These are phyloP conservation scores for Lamprotornis superbus DNA, from an alignment of 2,113 vertebrate species.

Conservation along the genomic window DNA sequence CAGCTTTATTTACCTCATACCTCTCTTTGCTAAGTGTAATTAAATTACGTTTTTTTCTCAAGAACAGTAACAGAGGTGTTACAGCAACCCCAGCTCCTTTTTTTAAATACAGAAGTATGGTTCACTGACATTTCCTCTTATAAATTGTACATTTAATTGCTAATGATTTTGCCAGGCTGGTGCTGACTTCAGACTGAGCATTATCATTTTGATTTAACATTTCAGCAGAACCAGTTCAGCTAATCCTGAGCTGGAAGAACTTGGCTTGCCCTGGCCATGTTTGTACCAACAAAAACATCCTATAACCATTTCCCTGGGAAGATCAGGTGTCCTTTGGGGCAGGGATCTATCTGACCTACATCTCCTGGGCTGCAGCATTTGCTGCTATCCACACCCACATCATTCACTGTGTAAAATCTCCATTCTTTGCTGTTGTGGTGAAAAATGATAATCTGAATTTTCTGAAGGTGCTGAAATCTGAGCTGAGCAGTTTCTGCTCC, in stretches of 20 bases:
- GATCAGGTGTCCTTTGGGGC: neutral
- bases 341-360: neutral
- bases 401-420: neutral
- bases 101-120: neutral
- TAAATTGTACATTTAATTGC: neutral
- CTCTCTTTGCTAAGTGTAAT: neutral
- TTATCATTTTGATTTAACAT: neutral
- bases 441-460: neutral
- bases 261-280: neutral
- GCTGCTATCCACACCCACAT: no score
- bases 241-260: neutral
- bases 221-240: neutral
- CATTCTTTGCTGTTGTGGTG: neutral
- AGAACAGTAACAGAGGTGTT: neutral
- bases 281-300: neutral
- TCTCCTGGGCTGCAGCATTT: neutral
- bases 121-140: neutral
- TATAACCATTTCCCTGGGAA: neutral
- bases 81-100: neutral
- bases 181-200: neutral
- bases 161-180: neutral
- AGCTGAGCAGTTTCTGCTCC: neutral
- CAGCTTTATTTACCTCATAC: neutral
- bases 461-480: neutral
- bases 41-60: neutral